Conservation (phyloP, 2,113 vertebrate genomes). For the Anoura caudifer region DNA sequence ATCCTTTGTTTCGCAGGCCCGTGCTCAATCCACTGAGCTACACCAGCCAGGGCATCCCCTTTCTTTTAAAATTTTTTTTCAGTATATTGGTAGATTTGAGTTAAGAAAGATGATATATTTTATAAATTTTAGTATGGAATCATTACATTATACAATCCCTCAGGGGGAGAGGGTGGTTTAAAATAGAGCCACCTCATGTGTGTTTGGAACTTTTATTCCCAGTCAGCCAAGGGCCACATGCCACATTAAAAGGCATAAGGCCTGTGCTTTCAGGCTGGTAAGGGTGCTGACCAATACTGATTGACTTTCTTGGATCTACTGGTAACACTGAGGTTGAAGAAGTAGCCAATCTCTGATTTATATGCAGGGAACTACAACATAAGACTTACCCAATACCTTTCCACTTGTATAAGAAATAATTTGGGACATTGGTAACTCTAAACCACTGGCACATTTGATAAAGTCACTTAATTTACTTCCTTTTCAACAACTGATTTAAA, state of each 20-base stretch:
- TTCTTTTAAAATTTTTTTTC: not conserved
- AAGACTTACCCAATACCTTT: not conserved
- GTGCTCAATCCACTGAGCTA: too few relatives aligned
- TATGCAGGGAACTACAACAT: not conserved
- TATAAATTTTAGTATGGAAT: not conserved
- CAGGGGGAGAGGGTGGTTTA: not conserved
- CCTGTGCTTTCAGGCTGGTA: not conserved
- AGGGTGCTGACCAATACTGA: not conserved
- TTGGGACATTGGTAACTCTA: not conserved
- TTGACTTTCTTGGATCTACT: not conserved
- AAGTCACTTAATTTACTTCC: not conserved
- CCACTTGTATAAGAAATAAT: not conserved
- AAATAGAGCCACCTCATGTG: not conserved
- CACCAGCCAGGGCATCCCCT: too few relatives aligned
- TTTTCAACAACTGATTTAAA: not conserved
- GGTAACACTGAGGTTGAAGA: not conserved
- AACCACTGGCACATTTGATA: not conserved
- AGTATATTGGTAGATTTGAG: not conserved
- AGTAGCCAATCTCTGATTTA: not conserved
- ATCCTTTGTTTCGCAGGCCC: too few relatives aligned
- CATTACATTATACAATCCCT: not conserved
- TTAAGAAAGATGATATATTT: not conserved
- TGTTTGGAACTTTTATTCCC: not conserved
- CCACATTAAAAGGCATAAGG: not conserved
- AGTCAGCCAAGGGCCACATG: not conserved